Conservation (phyloP, 2,113 vertebrate genomes). For the Apodemus speciosus region DNA sequence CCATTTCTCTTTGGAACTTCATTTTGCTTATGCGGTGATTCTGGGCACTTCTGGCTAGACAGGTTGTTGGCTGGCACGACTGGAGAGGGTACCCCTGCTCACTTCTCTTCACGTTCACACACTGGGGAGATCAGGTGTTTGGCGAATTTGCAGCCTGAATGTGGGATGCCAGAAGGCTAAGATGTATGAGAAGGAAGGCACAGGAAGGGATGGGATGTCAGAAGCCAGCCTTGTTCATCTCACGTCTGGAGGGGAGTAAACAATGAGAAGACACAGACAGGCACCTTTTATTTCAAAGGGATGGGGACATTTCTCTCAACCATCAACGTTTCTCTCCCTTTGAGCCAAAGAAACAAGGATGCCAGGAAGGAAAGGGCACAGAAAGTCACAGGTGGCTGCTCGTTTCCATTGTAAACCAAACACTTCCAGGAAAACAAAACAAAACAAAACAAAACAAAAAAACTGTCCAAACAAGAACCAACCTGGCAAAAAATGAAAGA, state of each 20-base stretch:
- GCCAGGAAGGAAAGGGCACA: neutral
- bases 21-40: neutral
- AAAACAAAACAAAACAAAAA: too few relatives aligned
- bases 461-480: neutral
- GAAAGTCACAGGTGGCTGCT: neutral
- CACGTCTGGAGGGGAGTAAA: neutral
- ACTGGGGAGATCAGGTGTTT: neutral
- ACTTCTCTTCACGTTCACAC: neutral
- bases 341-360: neutral
- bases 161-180: neutral
- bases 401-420: neutral
- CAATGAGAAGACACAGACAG: neutral
- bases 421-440: neutral
- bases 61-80: neutral
- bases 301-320: neutral
- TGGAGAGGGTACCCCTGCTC: accelerated
- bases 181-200: neutral
- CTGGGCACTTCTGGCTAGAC: neutral
- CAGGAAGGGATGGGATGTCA: accelerated
- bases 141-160: neutral
- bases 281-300: neutral
- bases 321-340: neutral
- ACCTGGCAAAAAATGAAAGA: neutral
- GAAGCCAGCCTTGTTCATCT: neutral
- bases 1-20: neutral